Conservation (phyloP, 2,113 vertebrate species). For the Planiliza haematocheilus region DNA sequence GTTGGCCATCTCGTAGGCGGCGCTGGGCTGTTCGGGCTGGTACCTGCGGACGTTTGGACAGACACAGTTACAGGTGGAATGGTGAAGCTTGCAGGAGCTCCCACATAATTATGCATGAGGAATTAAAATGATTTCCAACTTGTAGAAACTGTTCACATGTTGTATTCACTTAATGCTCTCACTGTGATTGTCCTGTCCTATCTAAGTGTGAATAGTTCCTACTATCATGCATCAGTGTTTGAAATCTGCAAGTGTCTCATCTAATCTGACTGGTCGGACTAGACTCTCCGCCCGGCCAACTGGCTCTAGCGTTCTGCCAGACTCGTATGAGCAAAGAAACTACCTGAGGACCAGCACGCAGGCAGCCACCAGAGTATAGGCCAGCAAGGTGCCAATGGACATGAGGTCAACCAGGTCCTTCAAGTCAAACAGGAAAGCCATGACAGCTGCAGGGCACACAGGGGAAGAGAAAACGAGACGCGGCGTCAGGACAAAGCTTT, state of each 20-base stretch:
- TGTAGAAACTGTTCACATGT: not conserved
- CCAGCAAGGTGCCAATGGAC: conserved; percentile 97
- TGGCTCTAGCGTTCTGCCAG: too few relatives aligned
- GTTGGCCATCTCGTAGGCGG: conserved; percentile 90
- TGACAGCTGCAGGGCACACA: conserved; percentile 85
- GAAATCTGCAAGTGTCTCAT: too few relatives aligned
- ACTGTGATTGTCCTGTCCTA: too few relatives aligned
- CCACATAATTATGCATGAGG: too few relatives aligned
- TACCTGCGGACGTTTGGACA: conserved; percentile 81
- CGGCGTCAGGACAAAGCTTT: not conserved
- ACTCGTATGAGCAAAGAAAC: not conserved
- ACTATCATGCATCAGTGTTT: too few relatives aligned
- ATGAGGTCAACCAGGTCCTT: conserved; percentile 97
- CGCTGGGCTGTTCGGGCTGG: conserved; percentile 89
- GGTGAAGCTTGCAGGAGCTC: too few relatives aligned
- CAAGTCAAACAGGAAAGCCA: conserved; percentile 97
- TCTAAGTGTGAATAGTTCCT: too few relatives aligned
- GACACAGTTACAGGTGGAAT: not conserved
- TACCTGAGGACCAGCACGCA: conserved; percentile 97
- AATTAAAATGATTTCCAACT: too few relatives aligned
- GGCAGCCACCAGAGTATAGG: conserved; percentile 96
- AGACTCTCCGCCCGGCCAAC: too few relatives aligned
- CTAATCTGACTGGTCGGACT: not conserved
- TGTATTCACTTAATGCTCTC: too few relatives aligned
- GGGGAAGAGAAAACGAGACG: not conserved